Base-by-base conservation (phyloP, 2,113 vertebrate species). In the Romanogobio albipinnatus region DNA sequence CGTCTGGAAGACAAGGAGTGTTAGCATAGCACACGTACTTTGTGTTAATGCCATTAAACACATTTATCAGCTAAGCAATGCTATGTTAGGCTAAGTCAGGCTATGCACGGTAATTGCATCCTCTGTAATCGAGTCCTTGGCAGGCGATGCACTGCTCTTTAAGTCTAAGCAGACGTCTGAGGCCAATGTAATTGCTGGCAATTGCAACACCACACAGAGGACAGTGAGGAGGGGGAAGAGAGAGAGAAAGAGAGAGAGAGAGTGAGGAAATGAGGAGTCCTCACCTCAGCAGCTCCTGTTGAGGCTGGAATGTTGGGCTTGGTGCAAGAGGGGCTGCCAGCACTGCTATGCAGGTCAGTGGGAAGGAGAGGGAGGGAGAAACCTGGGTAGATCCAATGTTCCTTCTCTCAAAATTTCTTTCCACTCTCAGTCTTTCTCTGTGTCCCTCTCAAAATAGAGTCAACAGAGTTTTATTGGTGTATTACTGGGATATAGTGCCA, bases 121-220 rank as follows among this genome's bases (percentile, higher is more conserved):
- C 26, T 45, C 83, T 88, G 75, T 85, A 90, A 92, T 89, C 87
- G 86, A 86, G 87, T 83, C 81, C 89, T 90, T 92, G 88, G 88
- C 90, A 91, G 85, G 77, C 66, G 85, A 62, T 26, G 15, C 71
- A 49, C 59, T 85, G 78, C 76, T 86, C 74, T 90, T 90, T 89
- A 87, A 81, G 82, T 91, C 84, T 89, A 84, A 89, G 87, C 76
- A 87, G 91, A 89, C 83, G 85, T 93, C 85, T 89, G 86, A 90
- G 86, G 66, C 49, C 89, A 92, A 88, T 89, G 76, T 90, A 90
- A 91, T 87, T 87, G 77, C 87, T 89, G 87, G 88, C 88, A 90
- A 89, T 85, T 76, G 39, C 80, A 85, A 79, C 62, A 71, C 82
- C 85, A 62, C 70, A 83, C 43, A 89, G 89, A 88, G 79, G 83